A percentile compares a stretch with the other conserved stretches of the same genome.
phyloP scores from a whole-genome alignment of 2,888 invertebrate species.

The Toxonevra muliebris region DNA sequence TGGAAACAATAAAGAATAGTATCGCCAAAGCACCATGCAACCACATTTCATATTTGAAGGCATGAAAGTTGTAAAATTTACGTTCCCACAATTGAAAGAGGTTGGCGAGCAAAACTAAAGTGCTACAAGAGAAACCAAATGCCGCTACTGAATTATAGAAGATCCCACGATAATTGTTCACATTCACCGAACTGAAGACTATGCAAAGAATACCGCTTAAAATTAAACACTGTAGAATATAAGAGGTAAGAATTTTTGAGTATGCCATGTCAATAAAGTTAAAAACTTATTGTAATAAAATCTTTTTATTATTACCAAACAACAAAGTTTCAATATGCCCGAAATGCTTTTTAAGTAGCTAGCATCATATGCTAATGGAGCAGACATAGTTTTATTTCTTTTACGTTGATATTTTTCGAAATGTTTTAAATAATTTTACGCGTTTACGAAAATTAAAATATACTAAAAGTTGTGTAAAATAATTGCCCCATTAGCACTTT shows the following conservation, averaged over 20 bases:
- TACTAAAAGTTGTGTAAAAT: too few species aligned
- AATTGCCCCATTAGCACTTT: too few species aligned
- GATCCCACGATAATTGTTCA: slow-evolving; percentile 53
- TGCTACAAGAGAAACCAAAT: slow-evolving; percentile 41
- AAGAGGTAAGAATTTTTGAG: background rate
- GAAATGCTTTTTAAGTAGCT: slow-evolving; percentile 39
- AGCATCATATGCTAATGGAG: slow-evolving; percentile 37
- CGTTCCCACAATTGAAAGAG: slow-evolving; percentile 49
- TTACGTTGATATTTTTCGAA: too few species aligned
- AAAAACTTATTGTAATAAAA: too few species aligned
- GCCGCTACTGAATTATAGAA: slow-evolving; percentile 47
- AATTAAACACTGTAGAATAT: background rate
- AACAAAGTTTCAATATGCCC: slow-evolving; percentile 41
- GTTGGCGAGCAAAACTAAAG: slow-evolving; percentile 43
- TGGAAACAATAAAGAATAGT: slow-evolving; percentile 38
- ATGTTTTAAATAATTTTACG: too few species aligned
- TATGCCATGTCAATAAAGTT: background rate
- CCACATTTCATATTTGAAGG: slow-evolving; percentile 44
- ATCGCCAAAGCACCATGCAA: slow-evolving; percentile 40
- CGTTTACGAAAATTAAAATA: too few species aligned
- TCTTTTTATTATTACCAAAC: slow-evolving; percentile 34
- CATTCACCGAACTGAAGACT: slow-evolving; percentile 49
- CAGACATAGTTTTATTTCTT: slow-evolving; percentile 34
- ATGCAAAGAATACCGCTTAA: slow-evolving; percentile 54
- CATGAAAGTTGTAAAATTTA: slow-evolving; percentile 44